Percentiles rank a stretch among this genome's conserved stretches.
phyloP scores from a whole-genome alignment of 2,888 invertebrate genomes.

The Zaprionus lineosus region DNA sequence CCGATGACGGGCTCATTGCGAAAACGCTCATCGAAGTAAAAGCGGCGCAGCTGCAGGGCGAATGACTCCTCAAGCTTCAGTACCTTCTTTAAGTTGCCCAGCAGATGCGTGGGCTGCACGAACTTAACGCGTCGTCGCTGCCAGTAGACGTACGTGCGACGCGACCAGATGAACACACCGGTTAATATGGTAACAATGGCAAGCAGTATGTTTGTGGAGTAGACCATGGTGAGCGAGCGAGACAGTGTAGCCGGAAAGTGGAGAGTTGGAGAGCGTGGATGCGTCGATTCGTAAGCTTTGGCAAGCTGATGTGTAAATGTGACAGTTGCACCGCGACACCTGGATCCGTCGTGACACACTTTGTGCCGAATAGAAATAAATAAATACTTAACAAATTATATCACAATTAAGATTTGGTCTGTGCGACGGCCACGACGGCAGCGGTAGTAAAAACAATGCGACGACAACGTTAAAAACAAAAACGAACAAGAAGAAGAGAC shows the following conservation, averaged over 20 bases:
- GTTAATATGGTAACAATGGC: conserved; percentile 74
- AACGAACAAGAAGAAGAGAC: conserved; percentile 38
- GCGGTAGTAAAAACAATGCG: conserved; percentile 28
- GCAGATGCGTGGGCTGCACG: conserved; percentile 80
- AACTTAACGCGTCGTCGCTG: conserved; percentile 81
- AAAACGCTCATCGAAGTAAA: conserved; percentile 79
- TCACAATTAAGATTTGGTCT: conserved; percentile 60
- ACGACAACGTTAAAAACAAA: conserved; percentile 51
- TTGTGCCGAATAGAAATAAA: conserved; percentile 55
- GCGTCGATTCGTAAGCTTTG: conserved; percentile 8
- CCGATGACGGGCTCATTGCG: conserved; percentile 79
- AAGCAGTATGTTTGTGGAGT: conserved; percentile 77
- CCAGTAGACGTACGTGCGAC: conserved; percentile 83
- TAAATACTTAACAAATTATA: conserved; percentile 77
- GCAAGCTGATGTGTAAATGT: conserved; percentile 2
- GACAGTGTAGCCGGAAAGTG: conserved; percentile 27
- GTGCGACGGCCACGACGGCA: conserved; percentile 58
- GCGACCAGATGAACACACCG: conserved; percentile 74
- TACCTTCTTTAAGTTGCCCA: conserved; percentile 83
- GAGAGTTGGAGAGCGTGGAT: conserved; percentile 1
- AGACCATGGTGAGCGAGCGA: conserved; percentile 65
- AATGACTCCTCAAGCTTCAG: conserved; percentile 77
- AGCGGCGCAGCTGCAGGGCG: conserved; percentile 78
- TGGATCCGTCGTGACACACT: conserved; percentile 49
- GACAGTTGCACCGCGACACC: conserved; percentile 17